Evolutionary conservation across 1,140 invertebrate species (phyloP).

Genomic region (Caenorhabditis remanei): DNA sequence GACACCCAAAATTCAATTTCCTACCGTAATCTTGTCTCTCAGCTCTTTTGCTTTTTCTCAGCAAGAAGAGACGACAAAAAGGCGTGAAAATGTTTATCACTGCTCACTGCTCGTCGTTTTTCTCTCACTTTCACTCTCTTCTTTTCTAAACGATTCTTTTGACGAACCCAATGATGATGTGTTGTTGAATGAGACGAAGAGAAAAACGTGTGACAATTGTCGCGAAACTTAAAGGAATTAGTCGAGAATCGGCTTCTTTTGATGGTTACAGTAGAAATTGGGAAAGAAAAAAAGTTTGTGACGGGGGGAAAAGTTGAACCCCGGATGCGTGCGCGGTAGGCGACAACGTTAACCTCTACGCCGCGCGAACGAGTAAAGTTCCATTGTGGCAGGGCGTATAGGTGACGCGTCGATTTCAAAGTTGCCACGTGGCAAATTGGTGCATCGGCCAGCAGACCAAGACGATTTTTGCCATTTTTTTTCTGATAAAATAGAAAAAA

Average conservation of each 20-base stretch:
- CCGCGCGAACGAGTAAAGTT: too few species aligned
- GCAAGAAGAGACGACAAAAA: slow-evolving; percentile 5
- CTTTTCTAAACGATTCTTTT: slow-evolving; percentile 29
- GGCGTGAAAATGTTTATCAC: slow-evolving; percentile 56
- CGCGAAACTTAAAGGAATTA: not conserved
- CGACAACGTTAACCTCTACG: too few species aligned
- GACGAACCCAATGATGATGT: not conserved
- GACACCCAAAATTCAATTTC: slow-evolving; percentile 53
- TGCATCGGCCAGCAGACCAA: too few species aligned
- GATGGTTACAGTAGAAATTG: not conserved
- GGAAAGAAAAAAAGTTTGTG: not conserved
- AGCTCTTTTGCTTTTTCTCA: not conserved
- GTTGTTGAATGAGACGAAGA: not conserved
- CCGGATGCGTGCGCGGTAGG: too few species aligned
- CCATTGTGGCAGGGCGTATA: too few species aligned
- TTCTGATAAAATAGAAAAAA: too few species aligned
- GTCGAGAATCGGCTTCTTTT: not conserved
- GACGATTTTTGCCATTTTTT: too few species aligned
- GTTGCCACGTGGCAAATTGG: too few species aligned
- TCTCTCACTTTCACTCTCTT: slow-evolving; percentile 13
- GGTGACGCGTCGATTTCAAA: too few species aligned
- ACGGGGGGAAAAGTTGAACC: not conserved
- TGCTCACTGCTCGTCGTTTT: not conserved
- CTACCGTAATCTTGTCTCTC: not conserved
- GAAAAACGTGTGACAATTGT: slow-evolving; percentile 40